Conservation (phyloP, 2,797 vertebrate genomes). For the Rachycentron canadum region DNA sequence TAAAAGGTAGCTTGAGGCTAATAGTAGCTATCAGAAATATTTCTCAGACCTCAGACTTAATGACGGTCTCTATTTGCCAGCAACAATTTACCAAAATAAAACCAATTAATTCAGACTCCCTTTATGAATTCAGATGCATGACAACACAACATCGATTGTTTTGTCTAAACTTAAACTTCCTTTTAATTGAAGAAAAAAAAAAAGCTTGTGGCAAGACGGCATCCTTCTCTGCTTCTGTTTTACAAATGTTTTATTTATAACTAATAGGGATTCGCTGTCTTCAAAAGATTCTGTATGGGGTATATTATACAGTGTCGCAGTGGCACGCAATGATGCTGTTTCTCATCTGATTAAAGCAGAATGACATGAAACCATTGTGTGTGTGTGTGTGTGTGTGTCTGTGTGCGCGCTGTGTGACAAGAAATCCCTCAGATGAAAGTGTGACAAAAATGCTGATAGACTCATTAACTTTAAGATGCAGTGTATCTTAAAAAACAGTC, state of each 20-base stretch:
- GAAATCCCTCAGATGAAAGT: constrained; percentile 36
- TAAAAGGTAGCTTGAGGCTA: constrained; percentile 33
- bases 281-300: background rate
- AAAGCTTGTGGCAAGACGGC: background rate
- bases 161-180: background rate
- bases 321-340: background rate
- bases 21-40: background rate
- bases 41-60: background rate
- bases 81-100: constrained; percentile 11
- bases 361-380: constrained; percentile 6
- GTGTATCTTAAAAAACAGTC: background rate
- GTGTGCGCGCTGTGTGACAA: constrained; percentile 22
- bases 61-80: background rate
- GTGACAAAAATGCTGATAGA: constrained; percentile 52
- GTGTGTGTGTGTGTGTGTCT: no score
- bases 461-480: constrained; percentile 52
- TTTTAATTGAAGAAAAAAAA: background rate
- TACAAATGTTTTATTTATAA: background rate
- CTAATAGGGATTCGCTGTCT: background rate
- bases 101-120: background rate
- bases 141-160: background rate
- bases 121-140: constrained; percentile 10
- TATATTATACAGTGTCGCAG: background rate
- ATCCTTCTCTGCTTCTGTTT: background rate
- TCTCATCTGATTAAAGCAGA: constrained; percentile 39